These are phyloP conservation scores for Thunnus albacares DNA, from an alignment of 2,797 vertebrate species.

Conservation along the genomic window DNA sequence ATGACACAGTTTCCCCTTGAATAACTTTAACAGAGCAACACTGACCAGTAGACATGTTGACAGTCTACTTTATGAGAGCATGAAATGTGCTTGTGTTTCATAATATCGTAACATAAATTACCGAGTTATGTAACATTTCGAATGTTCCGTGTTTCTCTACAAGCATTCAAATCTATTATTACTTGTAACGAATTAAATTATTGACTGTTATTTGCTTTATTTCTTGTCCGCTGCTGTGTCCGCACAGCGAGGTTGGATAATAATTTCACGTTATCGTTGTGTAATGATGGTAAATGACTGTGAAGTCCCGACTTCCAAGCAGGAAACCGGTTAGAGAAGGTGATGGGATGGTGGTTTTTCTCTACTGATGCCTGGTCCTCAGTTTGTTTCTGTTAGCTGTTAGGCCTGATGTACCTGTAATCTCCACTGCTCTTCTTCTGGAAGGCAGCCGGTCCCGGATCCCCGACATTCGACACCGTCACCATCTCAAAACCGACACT, in stretches of 20 bases:
- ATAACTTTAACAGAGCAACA: too few relatives aligned
- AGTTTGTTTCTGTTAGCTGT: too few relatives aligned
- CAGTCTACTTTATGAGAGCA: too few relatives aligned
- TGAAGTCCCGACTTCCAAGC: too few relatives aligned
- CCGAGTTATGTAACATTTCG: not conserved
- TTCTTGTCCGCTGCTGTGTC: not conserved
- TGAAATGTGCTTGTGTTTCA: not conserved
- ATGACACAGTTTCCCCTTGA: too few relatives aligned
- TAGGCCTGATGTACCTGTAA: constrained; percentile 88
- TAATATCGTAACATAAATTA: not conserved
- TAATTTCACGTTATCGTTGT: not conserved
- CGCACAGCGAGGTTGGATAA: not conserved
- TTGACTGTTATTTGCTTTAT: not conserved
- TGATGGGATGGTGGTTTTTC: not conserved
- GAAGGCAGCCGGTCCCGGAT: constrained; percentile 87
- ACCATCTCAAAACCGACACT: constrained; percentile 97
- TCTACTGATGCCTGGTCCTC: not conserved
- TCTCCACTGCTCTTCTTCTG: constrained; percentile 95
- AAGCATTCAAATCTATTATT: not conserved
- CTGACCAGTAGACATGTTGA: not conserved
- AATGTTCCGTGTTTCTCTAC: not conserved
- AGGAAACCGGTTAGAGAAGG: too few relatives aligned
- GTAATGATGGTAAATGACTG: not conserved
- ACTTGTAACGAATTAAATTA: not conserved
- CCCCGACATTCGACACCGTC: constrained; percentile 88